Percentiles rank a stretch among this genome's conserved stretches.
Conservation (phyloP, 2,888 invertebrate species). For the Nasonovia ribisnigri region DNA sequence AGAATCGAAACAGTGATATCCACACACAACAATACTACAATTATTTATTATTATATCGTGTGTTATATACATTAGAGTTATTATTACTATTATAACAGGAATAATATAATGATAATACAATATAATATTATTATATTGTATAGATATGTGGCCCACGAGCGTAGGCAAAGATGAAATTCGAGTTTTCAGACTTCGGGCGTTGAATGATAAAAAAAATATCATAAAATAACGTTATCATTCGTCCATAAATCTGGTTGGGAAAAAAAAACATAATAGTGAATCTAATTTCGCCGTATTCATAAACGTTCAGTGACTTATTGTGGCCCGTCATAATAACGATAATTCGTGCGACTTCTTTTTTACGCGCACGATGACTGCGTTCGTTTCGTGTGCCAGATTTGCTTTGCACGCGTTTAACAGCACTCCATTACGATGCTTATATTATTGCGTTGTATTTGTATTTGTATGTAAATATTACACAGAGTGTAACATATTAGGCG, state of each 20-base stretch:
- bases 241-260: neutral
- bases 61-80: neutral
- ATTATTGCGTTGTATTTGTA: neutral
- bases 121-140: neutral
- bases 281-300: slow-evolving; percentile 29
- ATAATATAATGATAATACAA: neutral
- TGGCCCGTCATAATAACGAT: neutral
- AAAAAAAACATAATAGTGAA: neutral
- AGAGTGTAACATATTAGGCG: neutral
- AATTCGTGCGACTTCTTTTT: slow-evolving; percentile 29
- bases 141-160: neutral
- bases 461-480: neutral
- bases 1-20: neutral
- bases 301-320: slow-evolving; percentile 38
- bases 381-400: slow-evolving; percentile 29
- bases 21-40: neutral
- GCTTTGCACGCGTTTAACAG: neutral
- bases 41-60: neutral
- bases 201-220: neutral
- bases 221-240: neutral
- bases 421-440: neutral
- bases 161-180: neutral
- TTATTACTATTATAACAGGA: neutral
- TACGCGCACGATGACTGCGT: slow-evolving; percentile 22
- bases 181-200: neutral